A percentile compares a stretch with the other conserved stretches of the same genome.
phyloP scores from a whole-genome alignment of 2,888 invertebrate species.

The Meandrusa payeni region DNA sequence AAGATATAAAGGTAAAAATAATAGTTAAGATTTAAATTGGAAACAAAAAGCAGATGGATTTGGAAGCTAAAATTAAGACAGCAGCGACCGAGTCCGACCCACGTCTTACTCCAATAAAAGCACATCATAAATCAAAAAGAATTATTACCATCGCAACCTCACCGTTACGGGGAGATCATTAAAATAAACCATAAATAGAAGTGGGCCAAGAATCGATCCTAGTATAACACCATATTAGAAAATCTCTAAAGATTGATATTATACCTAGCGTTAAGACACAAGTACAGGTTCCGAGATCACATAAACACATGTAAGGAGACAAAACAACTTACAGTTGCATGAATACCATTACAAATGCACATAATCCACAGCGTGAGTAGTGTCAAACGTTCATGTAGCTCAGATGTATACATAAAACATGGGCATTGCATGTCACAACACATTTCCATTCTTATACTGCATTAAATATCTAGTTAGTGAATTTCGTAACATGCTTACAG shows the following conservation, averaged over 20 bases:
- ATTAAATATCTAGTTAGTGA: constrained; percentile 22
- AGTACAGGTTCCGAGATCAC: constrained; percentile 2
- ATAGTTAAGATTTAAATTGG: too few species aligned
- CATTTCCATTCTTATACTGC: constrained; percentile 18
- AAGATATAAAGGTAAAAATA: too few species aligned
- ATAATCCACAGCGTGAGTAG: constrained; percentile 11
- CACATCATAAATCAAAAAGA: constrained; percentile 3
- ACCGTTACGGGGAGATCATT: neutral
- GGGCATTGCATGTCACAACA: constrained; percentile 19
- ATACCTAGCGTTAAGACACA: neutral
- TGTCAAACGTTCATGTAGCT: constrained; percentile 12
- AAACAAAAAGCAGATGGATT: too few species aligned
- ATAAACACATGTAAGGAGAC: constrained; percentile 1
- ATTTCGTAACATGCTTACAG: constrained; percentile 15
- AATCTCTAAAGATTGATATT: neutral
- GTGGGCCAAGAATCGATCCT: constrained; percentile 7
- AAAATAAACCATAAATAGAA: constrained; percentile 8
- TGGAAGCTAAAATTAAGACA: too few species aligned
- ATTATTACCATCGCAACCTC: neutral
- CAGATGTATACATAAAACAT: constrained; percentile 21
- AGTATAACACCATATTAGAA: constrained; percentile 8
- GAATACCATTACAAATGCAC: constrained; percentile 19
- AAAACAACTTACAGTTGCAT: constrained; percentile 12
- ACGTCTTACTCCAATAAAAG: neutral
- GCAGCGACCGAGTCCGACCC: too few species aligned